Evolutionary conservation across 2,113 vertebrate species (phyloP), one percentile per base, ranked within the genome.

Genomic region (Cyprinodon tularosa): DNA sequence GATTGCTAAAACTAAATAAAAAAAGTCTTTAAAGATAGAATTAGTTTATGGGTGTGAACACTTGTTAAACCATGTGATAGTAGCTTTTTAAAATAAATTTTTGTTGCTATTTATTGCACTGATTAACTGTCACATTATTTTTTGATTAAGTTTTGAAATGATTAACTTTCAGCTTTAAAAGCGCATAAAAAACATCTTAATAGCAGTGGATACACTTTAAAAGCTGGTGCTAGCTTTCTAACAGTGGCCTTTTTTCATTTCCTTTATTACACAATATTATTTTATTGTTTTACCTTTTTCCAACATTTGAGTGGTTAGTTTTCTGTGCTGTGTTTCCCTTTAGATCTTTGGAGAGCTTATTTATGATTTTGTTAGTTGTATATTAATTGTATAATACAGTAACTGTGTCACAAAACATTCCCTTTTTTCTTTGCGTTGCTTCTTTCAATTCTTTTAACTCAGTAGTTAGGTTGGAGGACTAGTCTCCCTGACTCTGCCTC

Each of bases 381-480:
- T 29, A 29, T 29, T 29, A 29, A 29, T 29, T 29, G 29, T 29
- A 29, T 29, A 29, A 29, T 29, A 29, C 1, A 29, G 29, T 29
- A 29, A 29, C 3, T 60, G 9, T 29, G 37, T 62, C 22, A n/a
- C 3, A n/a, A 45, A 69, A 42, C 42, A 70, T 10, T 17, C 38
- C 9, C 2, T 72, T 29, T 15, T 20, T 37, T 12, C 38, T 69
- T 9, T 22, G 9, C n/a, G 12, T 8, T 29, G 11, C 3, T 22
- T 60, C 3, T 13, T 44, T 69, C 44, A 3, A 29, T 0, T 0
- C 15, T 37, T 63, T 66, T 3, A 3, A 4, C 50, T 20, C 50
- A 57, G 50, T 20, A 29, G 68, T 68, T 62, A 67, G 48, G 65
- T 72, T n/a, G 12, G 39, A 83, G 68, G 72, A 73, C 37, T 29